phyloP scores from a whole-genome alignment of 1,140 invertebrate genomes.

The Schlechtendalia chinensis region DNA sequence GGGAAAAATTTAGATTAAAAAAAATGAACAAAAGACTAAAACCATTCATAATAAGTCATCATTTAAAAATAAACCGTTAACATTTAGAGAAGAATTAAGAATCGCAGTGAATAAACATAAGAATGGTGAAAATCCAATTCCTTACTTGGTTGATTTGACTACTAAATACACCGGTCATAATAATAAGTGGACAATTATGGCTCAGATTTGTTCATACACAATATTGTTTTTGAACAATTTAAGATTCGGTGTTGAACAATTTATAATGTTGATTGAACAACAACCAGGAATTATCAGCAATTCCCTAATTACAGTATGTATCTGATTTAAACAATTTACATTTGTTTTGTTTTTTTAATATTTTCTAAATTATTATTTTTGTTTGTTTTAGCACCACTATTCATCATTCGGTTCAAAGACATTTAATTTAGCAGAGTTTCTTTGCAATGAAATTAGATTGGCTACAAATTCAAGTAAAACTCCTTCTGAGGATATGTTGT shows the following conservation, averaged over 20 bases:
- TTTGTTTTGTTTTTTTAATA: neutral
- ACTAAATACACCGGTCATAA: neutral
- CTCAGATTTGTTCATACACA: slow-evolving; percentile 29
- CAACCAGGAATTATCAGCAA: neutral
- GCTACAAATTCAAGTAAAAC: neutral
- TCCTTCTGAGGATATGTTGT: slow-evolving; percentile 20
- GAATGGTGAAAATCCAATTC: slow-evolving; percentile 7
- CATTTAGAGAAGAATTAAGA: neutral
- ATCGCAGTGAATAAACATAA: slow-evolving; percentile 1
- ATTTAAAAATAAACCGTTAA: neutral
- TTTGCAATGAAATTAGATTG: slow-evolving; percentile 38
- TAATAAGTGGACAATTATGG: slow-evolving; percentile 1
- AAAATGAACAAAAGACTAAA: neutral
- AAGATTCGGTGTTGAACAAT: slow-evolving; percentile 10
- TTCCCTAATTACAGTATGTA: neutral
- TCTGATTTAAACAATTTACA: neutral
- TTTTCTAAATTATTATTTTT: slow-evolving; percentile 10
- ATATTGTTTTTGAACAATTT: slow-evolving; percentile 24
- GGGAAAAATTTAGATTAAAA: neutral
- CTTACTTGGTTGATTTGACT: neutral
- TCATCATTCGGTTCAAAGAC: slow-evolving; percentile 28
- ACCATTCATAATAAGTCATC: neutral
- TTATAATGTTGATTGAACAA: slow-evolving; percentile 21
- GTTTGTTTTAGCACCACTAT: slow-evolving; percentile 28
- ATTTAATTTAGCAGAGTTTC: slow-evolving; percentile 39